Conservation (phyloP, 2,113 vertebrate species). For the Triplophysa tibetana region DNA sequence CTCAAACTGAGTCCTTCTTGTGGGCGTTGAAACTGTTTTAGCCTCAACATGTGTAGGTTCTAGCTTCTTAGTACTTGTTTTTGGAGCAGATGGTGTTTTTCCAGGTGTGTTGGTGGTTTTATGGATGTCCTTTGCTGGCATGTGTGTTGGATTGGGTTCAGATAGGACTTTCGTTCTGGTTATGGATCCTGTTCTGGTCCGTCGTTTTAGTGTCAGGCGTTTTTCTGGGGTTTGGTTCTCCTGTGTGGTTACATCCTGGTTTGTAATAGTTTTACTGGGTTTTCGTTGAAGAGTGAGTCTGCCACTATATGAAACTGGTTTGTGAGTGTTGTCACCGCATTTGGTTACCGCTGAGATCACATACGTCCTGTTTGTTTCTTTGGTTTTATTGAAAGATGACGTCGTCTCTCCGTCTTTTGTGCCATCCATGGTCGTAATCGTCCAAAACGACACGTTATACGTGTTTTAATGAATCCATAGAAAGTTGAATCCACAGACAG, state of each 20-base stretch:
- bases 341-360: constrained; percentile 76
- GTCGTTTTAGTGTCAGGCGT: constrained; percentile 71
- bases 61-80: not conserved
- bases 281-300: constrained; percentile 78
- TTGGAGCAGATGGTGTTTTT: constrained; percentile 10
- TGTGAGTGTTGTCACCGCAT: constrained; percentile 16
- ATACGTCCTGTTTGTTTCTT: constrained; percentile 79
- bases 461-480: not conserved
- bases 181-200: constrained; percentile 61
- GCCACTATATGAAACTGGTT: constrained; percentile 45
- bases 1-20: constrained; percentile 62
- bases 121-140: constrained; percentile 21
- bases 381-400: constrained; percentile 58
- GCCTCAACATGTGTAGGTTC: constrained; percentile 39
- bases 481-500: not conserved
- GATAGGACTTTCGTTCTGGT: constrained; percentile 50
- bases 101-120: constrained; percentile 2
- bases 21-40: constrained; percentile 60
- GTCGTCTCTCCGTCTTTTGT: constrained; percentile 53
- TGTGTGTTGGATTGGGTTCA: constrained; percentile 45
- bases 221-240: constrained; percentile 65
- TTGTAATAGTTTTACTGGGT: constrained; percentile 54
- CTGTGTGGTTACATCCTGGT: constrained; percentile 17
- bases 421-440: constrained; percentile 35
- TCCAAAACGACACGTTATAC: not conserved